These are phyloP conservation scores for Paratilapia polleni DNA, from an alignment of 2,113 vertebrate genomes.

Conservation along the genomic window DNA sequence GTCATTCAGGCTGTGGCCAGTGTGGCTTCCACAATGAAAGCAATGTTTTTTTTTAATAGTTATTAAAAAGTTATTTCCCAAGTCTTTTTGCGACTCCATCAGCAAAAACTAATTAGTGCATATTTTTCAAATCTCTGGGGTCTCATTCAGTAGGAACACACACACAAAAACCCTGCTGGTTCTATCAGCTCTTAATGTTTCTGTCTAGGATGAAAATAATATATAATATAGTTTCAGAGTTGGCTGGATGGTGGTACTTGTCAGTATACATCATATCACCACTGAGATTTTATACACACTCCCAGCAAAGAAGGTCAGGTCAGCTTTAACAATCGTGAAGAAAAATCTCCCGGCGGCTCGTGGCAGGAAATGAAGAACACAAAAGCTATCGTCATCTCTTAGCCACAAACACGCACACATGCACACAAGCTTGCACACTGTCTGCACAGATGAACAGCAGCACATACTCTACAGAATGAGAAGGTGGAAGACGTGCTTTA, in stretches of 20 bases:
- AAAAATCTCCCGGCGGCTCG: slow-evolving; percentile 6
- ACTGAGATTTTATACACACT: background rate
- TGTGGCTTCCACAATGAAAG: background rate
- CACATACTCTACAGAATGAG: slow-evolving; percentile 15
- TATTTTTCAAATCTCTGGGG: background rate
- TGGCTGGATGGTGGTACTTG: background rate
- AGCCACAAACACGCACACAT: background rate
- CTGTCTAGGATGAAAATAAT: background rate
- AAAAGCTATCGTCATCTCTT: slow-evolving; percentile 17
- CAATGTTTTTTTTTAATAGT: too few species aligned
- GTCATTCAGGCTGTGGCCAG: background rate
- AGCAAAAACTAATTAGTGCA: too few species aligned
- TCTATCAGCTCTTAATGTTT: background rate
- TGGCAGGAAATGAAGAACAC: slow-evolving; percentile 57
- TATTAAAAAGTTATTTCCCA: too few species aligned
- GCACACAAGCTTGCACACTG: background rate
- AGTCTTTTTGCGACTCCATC: too few species aligned
- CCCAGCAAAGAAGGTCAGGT: background rate
- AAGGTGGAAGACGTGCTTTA: background rate
- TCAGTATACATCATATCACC: background rate
- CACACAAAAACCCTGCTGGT: background rate
- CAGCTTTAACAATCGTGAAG: background rate
- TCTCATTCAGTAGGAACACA: background rate
- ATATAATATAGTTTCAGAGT: background rate
- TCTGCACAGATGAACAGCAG: slow-evolving; percentile 14